Base-by-base conservation (phyloP, 2,797 vertebrate genomes). In the Zenarchopterus dispar region DNA sequence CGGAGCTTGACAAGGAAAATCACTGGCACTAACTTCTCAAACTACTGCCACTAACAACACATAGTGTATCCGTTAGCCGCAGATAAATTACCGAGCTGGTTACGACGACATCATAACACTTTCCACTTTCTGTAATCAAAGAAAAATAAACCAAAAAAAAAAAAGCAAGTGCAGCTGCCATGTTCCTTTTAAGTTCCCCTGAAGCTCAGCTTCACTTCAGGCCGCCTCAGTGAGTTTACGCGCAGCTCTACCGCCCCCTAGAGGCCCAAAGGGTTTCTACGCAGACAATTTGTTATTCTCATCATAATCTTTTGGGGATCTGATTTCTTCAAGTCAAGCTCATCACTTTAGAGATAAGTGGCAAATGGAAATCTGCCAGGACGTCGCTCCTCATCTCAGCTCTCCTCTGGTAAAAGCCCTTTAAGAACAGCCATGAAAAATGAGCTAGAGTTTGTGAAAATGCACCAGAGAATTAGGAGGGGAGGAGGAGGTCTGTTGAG, bases 271-370 rank as follows among this genome's bases (percentile, higher is more conserved):
- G 57, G 70, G 63, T 17, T 26, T 51, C 21, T 6, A 47, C 44
- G 64, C 49, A 66, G 39, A 64, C 21, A 73, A 81, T 82, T 88
- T 88, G 82, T 80, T 87, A 75, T 77, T 85, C 69, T 85, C 85
- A 87, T 89, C 84, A 90, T 61, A 89, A 91, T 81, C 73, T 78
- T 78, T 67, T n/a, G 19, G 75, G 81, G 87, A 90, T 90, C 78
- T 70, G 78, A 88, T 90, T 89, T 91, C 85, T 52, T 78, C 70
- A 21, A 85, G 73, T 78, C 70, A 21, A 85, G 73, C 59, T 74
- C 80, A 88, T 90, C 86, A 84, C 70, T 84, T 36, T 72, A 70
- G 46, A 91, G 84, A 88, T 85, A 89, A 93, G 84, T 89, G 80
- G 85, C 9, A 41, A 79, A 84, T 90, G 85, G 85, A 89, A 88